A percentile compares a stretch with the other conserved stretches of the same genome.
phyloP scores from a whole-genome alignment of 2,888 invertebrate genomes.

The Cheilosia soror region DNA sequence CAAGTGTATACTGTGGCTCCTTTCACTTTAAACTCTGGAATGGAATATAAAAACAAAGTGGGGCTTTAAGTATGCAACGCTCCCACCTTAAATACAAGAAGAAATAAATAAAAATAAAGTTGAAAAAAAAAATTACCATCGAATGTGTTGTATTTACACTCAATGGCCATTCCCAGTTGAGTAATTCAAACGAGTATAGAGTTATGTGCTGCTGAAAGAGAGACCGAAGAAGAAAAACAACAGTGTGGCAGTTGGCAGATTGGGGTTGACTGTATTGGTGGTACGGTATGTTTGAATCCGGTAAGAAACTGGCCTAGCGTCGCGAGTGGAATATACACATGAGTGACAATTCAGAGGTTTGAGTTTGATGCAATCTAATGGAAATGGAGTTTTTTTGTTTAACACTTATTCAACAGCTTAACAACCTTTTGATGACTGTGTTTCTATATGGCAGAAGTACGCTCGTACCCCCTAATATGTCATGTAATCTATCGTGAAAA shows the following conservation, averaged over 20 bases:
- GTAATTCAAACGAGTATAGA: conserved; percentile 37
- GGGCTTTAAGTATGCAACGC: conserved; percentile 77
- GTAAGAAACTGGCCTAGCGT: conserved; percentile 15
- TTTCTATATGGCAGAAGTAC: conserved; percentile 9
- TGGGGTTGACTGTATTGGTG: not conserved
- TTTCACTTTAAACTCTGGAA: conserved; percentile 78
- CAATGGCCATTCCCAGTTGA: conserved; percentile 54
- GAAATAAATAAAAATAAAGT: conserved; percentile 30
- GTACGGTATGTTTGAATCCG: conserved; percentile 16
- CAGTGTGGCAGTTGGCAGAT: conserved; percentile 15
- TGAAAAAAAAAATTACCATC: conserved; percentile 34
- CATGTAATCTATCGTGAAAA: conserved; percentile 3
- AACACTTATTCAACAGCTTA: conserved; percentile 15
- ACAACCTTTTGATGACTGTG: conserved; percentile 25
- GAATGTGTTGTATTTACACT: conserved; percentile 61
- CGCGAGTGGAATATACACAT: not conserved
- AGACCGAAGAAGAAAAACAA: not conserved
- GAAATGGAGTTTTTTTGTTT: not conserved
- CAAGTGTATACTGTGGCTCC: conserved; percentile 73
- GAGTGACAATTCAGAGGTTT: conserved; percentile 20
- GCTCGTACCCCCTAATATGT: conserved; percentile 1
- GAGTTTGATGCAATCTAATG: conserved; percentile 4
- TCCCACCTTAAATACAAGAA: conserved; percentile 72
- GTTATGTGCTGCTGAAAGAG: conserved; percentile 6
- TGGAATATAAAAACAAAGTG: conserved; percentile 78